These are phyloP conservation scores for Iselma pallidipennis DNA, from an alignment of 2,888 invertebrate genomes.

Conservation along the genomic window DNA sequence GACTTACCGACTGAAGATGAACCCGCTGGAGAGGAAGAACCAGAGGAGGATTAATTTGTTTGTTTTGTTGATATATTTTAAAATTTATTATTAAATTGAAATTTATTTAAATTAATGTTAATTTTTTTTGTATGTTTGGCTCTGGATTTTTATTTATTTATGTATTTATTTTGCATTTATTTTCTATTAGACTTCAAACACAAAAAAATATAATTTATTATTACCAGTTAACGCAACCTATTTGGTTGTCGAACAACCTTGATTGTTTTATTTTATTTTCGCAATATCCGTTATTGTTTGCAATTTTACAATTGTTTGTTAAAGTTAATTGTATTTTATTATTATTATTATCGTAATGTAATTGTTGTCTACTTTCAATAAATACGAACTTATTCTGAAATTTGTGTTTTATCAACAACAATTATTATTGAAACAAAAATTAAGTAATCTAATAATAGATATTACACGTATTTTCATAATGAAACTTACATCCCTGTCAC, in stretches of 20 bases:
- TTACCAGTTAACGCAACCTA: neutral
- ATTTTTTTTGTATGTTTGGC: neutral
- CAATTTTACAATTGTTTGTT: neutral
- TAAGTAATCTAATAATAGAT: too few species aligned
- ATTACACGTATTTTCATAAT: too few species aligned
- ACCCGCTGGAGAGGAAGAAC: constrained; percentile 52
- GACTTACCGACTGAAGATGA: neutral
- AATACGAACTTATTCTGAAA: neutral
- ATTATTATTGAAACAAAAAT: neutral
- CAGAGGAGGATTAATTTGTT: constrained; percentile 35
- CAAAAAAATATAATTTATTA: neutral
- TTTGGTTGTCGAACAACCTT: neutral
- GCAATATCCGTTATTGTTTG: neutral
- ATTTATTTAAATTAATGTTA: constrained; percentile 6
- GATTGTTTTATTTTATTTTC: neutral
- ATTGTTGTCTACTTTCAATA: neutral
- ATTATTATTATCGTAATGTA: neutral
- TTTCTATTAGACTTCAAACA: neutral
- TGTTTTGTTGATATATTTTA: neutral
- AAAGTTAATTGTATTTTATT: neutral
- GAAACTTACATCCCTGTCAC: too few species aligned
- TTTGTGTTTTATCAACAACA: neutral
- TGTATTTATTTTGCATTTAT: neutral
- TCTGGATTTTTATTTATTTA: neutral
- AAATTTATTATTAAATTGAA: constrained; percentile 1